Base-by-base conservation (phyloP, 1,140 invertebrate species). In the Pseudomyrmex flavicornis region DNA sequence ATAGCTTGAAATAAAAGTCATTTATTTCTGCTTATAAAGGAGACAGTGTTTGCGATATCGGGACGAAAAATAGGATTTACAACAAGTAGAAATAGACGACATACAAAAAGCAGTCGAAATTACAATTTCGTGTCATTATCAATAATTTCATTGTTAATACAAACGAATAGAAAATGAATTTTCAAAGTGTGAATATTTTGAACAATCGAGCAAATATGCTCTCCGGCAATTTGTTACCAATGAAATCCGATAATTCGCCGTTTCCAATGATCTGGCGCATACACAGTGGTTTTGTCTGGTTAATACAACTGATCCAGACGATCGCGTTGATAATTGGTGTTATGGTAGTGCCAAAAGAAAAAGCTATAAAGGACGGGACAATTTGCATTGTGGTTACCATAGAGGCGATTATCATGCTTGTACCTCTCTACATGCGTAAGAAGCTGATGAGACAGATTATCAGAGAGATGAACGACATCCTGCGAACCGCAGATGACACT, bases 221-320 rank as follows among this genome's bases (percentile, higher is more conserved):
- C 12, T 75, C 73, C 2, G 73, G 73, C 3, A 75, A 75, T 12
- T 75, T 75, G 10, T 20, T 75, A 22, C 73, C 73, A 1, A 17
- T 75, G n/a, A 20, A 0, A 5, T 0, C 52, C 8, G 15, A 10
- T 48, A 44, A 75, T 50, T 62, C 72, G 72, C 58, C 1, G 13
- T 75, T 75, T 17, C 20, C 73, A 0, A 35, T 63, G 4, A 63
- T 12, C 2, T 50, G 15, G 59, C 62, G 10, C 0, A n/a, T 75
- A 26, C 48, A 75, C 15, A 75, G 73, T 46, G 10, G 12, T 12
- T 63, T 75, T n/a, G 3, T 17, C 7, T 75, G 73, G 73, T 22
- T 75, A 12, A 13, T 75, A 26, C 58, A 75, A 35, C 0, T 75
- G 15, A 62, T 63, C 2, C 72, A 61, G n/a, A 61, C 56, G n/a